phyloP scores from a whole-genome alignment of 2,113 vertebrate species.

The Scartelaos histophorus region DNA sequence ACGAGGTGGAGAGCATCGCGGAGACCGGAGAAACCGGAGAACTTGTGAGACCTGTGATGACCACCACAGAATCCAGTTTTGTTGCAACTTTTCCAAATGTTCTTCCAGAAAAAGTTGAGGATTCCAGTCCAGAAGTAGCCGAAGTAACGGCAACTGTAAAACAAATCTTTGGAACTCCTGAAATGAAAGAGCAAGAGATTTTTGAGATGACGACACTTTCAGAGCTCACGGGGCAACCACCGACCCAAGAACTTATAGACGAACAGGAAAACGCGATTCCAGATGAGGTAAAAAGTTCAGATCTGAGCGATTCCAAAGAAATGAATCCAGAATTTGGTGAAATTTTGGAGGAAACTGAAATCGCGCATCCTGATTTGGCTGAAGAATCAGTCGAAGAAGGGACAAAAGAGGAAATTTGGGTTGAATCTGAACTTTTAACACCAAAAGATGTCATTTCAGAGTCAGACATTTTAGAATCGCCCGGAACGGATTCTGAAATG shows the following conservation, averaged over 20 bases:
- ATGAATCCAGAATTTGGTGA: no score
- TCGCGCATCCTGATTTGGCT: neutral
- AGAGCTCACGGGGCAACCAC: constrained; percentile 48
- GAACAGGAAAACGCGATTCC: constrained; percentile 51
- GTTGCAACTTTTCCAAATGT: constrained; percentile 37
- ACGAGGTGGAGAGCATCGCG: constrained; percentile 67
- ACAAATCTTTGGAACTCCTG: constrained; percentile 34
- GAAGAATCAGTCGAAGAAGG: neutral
- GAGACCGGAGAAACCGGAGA: constrained; percentile 50
- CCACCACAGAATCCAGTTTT: constrained; percentile 28
- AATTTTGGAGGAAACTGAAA: neutral
- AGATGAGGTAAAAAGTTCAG: constrained; percentile 21
- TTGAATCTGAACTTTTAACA: neutral
- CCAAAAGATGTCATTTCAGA: neutral
- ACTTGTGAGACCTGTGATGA: constrained; percentile 50
- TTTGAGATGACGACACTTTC: constrained; percentile 40
- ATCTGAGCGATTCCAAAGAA: neutral
- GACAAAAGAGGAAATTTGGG: neutral
- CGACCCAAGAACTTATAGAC: constrained; percentile 29
- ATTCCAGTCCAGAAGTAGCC: constrained; percentile 26
- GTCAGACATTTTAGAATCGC: neutral
- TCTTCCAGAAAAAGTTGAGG: constrained; percentile 46
- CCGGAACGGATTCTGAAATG: neutral
- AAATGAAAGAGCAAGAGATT: constrained; percentile 13
- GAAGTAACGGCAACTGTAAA: constrained; percentile 15